Percentiles rank a stretch among this genome's conserved stretches.
These are phyloP conservation scores for Archaeoteleia sp. DNA, from an alignment of 2,888 invertebrate species.

Conservation along the genomic window DNA sequence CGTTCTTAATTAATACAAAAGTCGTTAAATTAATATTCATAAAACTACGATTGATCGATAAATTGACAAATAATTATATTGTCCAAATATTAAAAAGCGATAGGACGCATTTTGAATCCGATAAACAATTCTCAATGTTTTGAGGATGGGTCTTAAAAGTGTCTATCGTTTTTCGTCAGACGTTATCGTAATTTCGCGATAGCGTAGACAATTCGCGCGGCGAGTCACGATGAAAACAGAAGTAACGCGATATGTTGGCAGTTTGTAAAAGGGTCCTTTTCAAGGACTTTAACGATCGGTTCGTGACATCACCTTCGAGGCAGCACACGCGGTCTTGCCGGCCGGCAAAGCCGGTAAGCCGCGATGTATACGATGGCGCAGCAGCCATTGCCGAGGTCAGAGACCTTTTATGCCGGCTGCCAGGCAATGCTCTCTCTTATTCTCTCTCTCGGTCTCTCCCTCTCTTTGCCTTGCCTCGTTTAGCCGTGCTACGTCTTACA, in stretches of 20 bases:
- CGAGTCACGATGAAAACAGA: slow-evolving; percentile 46
- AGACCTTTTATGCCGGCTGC: slow-evolving; percentile 72
- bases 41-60: no score
- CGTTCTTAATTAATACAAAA: no score
- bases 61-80: no score
- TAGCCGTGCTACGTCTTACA: slow-evolving; percentile 56
- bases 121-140: no score
- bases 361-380: slow-evolving; percentile 51
- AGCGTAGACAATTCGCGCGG: slow-evolving; percentile 40
- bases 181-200: slow-evolving; percentile 22
- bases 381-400: slow-evolving; percentile 70
- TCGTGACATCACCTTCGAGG: slow-evolving; percentile 66
- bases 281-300: slow-evolving; percentile 53
- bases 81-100: no score
- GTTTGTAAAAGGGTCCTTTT: slow-evolving; percentile 44
- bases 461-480: slow-evolving; percentile 42
- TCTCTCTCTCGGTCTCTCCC: slow-evolving; percentile 30
- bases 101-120: no score
- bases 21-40: no score
- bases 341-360: slow-evolving; percentile 43
- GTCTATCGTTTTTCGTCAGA: no score
- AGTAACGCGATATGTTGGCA: slow-evolving; percentile 44
- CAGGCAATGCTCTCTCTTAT: slow-evolving; percentile 62
- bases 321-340: slow-evolving; percentile 59
- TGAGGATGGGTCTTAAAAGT: no score